Evolutionary conservation across 2,797 vertebrate genomes (phyloP), one percentile per base, ranked within the genome.

Genomic region (Phoebastria nigripes): DNA sequence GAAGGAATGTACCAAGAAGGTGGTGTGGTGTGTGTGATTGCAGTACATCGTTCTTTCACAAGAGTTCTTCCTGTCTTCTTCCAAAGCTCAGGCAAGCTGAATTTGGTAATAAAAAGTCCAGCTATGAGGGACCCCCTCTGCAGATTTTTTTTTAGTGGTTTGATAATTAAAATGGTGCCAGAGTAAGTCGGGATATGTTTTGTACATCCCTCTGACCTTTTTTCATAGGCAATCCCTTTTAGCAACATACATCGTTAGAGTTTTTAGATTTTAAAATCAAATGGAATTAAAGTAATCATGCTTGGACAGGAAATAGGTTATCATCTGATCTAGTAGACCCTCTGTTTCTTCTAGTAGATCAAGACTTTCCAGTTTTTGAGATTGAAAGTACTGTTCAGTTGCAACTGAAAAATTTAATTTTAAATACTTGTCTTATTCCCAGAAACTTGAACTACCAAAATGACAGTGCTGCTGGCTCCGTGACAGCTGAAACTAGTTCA

Each of bases 51-150:
- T 10, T 83, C 11, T 63, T 78, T 69, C 93, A 77, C 67, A 55
- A 87, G 90, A 93, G 86, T 83, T 72, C 90, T 79, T 63, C 74
- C 52, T 72, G 17, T 29, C 15, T 9, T 73, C 39, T 87, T 41
- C 31, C 62, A 79, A 82, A 80, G 20, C 71, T 59, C 1, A 0
- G 8, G 11, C 1, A 4, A 82, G 18, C 22, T 37, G 35, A 62
- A 14, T 37, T 58, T 29, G 2, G 2, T 37, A 15, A 26, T 31
- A 46, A 56, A 51, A 69, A 21, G 14, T 41, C 35, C 35, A 61
- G 26, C 46, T 49, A 33, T 14, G 18, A 54, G 9, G 2, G 18
- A 81, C 2, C 2, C 2, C 4, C 6, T 82, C 37, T 9, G 4
- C 15, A 69, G 11, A 10, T 22, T 28, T 16, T 37, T 35, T 31